These are phyloP conservation scores for Mya arenaria DNA, from an alignment of 1,140 invertebrate genomes.

Conservation along the genomic window DNA sequence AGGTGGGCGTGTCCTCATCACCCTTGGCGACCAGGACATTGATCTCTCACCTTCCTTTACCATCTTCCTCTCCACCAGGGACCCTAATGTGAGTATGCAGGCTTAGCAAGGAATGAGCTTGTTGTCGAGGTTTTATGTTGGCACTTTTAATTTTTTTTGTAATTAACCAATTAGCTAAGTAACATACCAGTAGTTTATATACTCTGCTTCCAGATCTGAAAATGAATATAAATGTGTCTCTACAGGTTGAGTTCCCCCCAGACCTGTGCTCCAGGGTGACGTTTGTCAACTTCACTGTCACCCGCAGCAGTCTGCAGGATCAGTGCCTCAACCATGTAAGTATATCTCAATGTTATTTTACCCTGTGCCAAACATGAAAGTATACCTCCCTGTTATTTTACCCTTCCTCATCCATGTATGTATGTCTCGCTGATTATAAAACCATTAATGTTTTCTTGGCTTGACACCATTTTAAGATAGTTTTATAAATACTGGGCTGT, in stretches of 20 bases:
- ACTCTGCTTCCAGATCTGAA: no score
- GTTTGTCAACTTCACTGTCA: conserved; percentile 99
- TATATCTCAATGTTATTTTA: no score
- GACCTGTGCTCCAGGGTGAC: conserved; percentile 99
- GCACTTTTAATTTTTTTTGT: not conserved
- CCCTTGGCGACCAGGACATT: conserved; percentile 99
- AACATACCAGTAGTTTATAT: no score
- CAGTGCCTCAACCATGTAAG: conserved; percentile 96
- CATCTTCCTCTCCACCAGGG: conserved; percentile 98
- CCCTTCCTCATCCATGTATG: not conserved
- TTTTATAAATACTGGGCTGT: no score
- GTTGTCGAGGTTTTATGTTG: not conserved
- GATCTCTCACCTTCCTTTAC: conserved; percentile 99
- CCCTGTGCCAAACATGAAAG: no score
- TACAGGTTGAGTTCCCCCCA: conserved; percentile 95
- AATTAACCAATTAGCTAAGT: no score
- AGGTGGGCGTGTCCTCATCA: conserved; percentile 98
- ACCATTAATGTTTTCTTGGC: no score
- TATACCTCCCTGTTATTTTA: not conserved
- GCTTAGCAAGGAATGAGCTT: not conserved
- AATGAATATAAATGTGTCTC: no score
- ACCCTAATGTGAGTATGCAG: conserved; percentile 92
- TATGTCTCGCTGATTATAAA: not conserved
- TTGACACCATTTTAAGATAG: no score
- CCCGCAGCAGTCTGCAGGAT: conserved; percentile 96